Base-by-base conservation (phyloP, 2,888 invertebrate species). In the Eulithis testata region DNA sequence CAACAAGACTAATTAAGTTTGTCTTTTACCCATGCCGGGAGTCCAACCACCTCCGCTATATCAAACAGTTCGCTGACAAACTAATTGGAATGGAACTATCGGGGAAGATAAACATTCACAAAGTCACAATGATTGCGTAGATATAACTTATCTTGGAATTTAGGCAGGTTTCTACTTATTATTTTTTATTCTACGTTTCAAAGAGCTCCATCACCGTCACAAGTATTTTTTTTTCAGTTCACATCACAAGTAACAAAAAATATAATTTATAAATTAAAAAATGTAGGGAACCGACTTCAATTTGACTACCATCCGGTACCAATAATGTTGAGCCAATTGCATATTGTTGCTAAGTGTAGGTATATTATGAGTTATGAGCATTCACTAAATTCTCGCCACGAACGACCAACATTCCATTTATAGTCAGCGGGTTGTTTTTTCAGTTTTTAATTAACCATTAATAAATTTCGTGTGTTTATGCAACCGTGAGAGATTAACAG, bases 1-100 rank as follows among this genome's bases (percentile, higher is more conserved):
- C 69, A 75, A 76, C 74, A 67, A 70, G 68, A 69, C 73, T 76
- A 73, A 74, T 72, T 70, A 70, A 68, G 70, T 72, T 72, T 72
- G 66, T 59, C 69, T 72, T 70, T 67, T 72, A 63, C 65, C 68
- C 67, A 60, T 64, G 71, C 71, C 62, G 63, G 63, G 56, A 63
- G 64, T 43, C 64, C 44, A 40, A 57, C 60, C 65, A 60, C 62
- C 58, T 63, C 60, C 56, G 53, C 60, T 71, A 65, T 54, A 63
- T 60, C 66, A 70, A 72, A 73, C 68, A 68, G 65, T 70, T 64
- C 44, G 62, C 67, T 65, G 31, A 61, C 63, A 67, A 67, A 68
- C 69, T 72, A 73, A 69, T 66, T 63, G 58, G 31, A 65, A 63
- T 56, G 43, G 47, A 66, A 55, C 63, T 60, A 59, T 55, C 51